These are phyloP conservation scores for Podarcis lilfordi DNA, from an alignment of 2,797 vertebrate genomes.

Conservation along the genomic window DNA sequence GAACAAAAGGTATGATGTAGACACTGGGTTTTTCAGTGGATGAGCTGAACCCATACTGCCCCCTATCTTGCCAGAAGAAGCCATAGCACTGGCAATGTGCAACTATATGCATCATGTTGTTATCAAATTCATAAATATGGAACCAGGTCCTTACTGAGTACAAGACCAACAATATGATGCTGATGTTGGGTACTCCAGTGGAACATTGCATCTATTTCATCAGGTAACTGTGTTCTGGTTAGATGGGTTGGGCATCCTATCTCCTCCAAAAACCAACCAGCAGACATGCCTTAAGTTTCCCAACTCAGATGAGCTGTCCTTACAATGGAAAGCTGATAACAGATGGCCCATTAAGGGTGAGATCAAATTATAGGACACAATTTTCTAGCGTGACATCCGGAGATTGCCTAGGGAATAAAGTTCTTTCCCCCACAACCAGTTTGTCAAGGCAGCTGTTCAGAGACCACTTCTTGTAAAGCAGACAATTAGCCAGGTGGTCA, in stretches of 20 bases:
- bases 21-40: not conserved
- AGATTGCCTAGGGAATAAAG: not conserved
- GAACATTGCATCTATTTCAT: not conserved
- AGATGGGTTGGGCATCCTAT: not conserved
- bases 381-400: not conserved
- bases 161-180: not conserved
- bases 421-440: not conserved
- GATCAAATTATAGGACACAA: rapidly evolving
- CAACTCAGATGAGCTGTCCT: not conserved
- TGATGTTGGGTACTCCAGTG: not conserved
- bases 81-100: not conserved
- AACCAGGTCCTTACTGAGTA: not conserved
- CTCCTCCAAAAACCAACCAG: not conserved
- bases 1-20: not conserved
- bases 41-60: not conserved
- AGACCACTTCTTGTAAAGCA: constrained; percentile 25
- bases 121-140: not conserved
- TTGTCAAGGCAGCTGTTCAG: constrained; percentile 3
- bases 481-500: constrained; percentile 37
- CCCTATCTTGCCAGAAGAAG: not conserved
- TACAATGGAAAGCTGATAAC: rapidly evolving
- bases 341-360: not conserved
- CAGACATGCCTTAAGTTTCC: not conserved
- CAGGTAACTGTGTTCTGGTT: not conserved
- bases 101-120: not conserved